A percentile compares a stretch with the other conserved stretches of the same genome.
These are phyloP conservation scores for Choristoneura fumiferana DNA, from an alignment of 1,140 invertebrate genomes.

Conservation along the genomic window DNA sequence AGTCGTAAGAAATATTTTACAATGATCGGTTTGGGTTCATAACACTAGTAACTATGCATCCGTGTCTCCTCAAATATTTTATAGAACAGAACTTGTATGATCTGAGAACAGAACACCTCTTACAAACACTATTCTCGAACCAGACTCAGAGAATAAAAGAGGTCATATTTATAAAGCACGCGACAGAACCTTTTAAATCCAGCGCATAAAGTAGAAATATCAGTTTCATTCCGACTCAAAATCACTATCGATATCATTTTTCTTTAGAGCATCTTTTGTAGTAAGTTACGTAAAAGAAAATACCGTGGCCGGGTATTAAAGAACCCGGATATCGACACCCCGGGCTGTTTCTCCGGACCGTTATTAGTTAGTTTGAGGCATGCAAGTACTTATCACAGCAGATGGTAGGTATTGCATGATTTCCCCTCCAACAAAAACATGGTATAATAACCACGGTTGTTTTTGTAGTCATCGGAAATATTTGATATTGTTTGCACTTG, in stretches of 20 bases:
- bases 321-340: not conserved
- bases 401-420: too few species aligned
- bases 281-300: not conserved
- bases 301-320: not conserved
- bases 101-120: too few species aligned
- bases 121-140: not conserved
- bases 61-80: too few species aligned
- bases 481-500: not conserved
- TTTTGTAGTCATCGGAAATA: not conserved
- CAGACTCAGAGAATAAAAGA: not conserved
- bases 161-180: not conserved
- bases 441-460: not conserved
- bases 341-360: constrained; percentile 3
- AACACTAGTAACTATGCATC: too few species aligned
- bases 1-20: too few species aligned
- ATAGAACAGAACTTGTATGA: too few species aligned
- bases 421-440: too few species aligned
- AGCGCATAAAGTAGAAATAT: too few species aligned
- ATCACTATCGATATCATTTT: not conserved
- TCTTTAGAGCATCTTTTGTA: not conserved
- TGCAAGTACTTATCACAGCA: too few species aligned
- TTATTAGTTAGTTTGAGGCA: constrained; percentile 2
- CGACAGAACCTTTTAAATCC: not conserved
- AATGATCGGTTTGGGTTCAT: too few species aligned
- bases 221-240: not conserved